Evolutionary conservation across 1,140 invertebrate genomes (phyloP), one percentile per base, ranked within the genome.

Genomic region (Aphis craccivora): DNA sequence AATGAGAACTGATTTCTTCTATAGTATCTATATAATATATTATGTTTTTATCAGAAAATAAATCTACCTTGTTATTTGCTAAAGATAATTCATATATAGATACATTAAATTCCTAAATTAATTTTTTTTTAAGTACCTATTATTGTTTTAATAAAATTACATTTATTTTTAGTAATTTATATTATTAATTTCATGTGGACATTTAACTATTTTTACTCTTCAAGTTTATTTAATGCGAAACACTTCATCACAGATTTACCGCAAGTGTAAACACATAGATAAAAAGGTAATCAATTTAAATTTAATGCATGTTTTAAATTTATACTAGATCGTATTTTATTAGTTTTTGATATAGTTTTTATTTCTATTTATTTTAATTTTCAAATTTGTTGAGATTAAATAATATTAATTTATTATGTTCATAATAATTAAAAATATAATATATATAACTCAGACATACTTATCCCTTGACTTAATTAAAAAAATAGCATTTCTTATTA

Each of bases 181-280:
- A n/a, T 20, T n/a, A 35, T 76, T 76, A 76, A 76, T 76, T 76
- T 76, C 14, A 76, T 48, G 84, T 87, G 84, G 30, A 86, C 25
- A 45, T 87, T 45, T 87, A 48, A 20, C n/a, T 87, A 45, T 51
- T 88, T 88, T 88, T 88, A 88, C n/a, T 88, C 45, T 88, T 48
- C 37, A n/a, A 88, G 86, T 51, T 23, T 87, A 45, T 87, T 25
- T 87, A 87, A 45, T 87, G 43, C 40, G n/a, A 88, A 88, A 48
- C 30, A 51, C 37, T 35, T 35, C 45, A 48, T 51, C 45, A 35
- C 30, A 48, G 43, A 51, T 51, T 51, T 88, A 51, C 45, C 45
- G 18, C 18, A 88, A 88, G 86, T 88, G 48, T 48, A 88, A 88
- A 88, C 45, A 48, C 45, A 51, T 88, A 88, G 7, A 51, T 88